Base-by-base conservation (phyloP, 2,797 vertebrate genomes). In the Lophotriccus pileatus region DNA sequence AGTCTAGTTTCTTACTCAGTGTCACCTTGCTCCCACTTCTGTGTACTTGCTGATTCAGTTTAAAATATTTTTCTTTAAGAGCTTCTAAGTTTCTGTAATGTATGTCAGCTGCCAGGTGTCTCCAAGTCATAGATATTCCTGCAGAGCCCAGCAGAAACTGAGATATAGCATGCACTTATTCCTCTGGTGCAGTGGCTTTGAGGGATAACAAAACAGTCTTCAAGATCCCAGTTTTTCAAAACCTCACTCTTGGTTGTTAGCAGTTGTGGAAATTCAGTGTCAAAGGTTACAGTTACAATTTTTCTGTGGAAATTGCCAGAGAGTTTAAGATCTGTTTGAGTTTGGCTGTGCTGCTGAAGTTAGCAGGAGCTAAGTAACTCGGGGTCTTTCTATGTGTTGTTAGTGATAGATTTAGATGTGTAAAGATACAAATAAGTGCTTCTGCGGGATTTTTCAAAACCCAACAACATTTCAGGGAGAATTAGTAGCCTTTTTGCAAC, bases 41-140 rank as follows among this genome's bases (percentile, higher is more conserved):
- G 24, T n/a, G 30, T 74, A 39, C 37, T 70, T 87, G 81, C 84
- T 85, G 84, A 87, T 87, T 83, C 67, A 76, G 49, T 64, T 69
- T 72, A 30, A 89, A 75, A 34, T 43, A 14, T 74, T 46, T 87
- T 47, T 37, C 41, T 84, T 37, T 73, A 58, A 81, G 89, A 56
- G 36, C 59, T 63, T 92, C 23, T 32, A 56, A 60, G 66, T 86
- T 88, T 79, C 53, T 91, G 80, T 73, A 36, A 67, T 25, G 20
- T 72, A 4, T 24, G 50, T 83, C 36, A 60, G 74, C 90, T 90
- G 76, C 49, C 84, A 82, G 77, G 75, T 92, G 66, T 75, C 80
- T 88, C 58, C 58, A 78, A 78, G 77, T 43, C 62, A 4, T 1
- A 85, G 80, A 64, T 83, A 69, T 23, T 83, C 60, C 72, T 77